Base-by-base conservation (phyloP, 2,113 vertebrate species). In the Hypomesus transpacificus region DNA sequence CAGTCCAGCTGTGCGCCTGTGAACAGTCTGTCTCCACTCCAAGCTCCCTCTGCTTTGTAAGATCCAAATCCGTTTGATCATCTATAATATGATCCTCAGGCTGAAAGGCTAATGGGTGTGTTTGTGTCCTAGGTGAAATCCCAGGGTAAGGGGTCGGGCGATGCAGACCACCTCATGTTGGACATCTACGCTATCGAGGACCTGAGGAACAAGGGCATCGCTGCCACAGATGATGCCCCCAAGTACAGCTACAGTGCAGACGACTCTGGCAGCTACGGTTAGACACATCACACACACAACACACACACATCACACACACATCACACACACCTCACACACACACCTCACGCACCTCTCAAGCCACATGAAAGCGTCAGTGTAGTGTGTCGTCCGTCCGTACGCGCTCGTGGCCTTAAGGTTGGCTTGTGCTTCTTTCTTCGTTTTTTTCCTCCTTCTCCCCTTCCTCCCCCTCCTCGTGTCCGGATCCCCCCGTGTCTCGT, bases 131-230 rank as follows among this genome's bases (percentile, higher is more conserved):
- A 89, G 97, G 78, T 99, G 5, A 97, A 96, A 86, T 99, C 97
- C 61, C 97, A 99, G 80, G 96, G 96, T 58, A 98, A 94, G 46
- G 97, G 95, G 3, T 89, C 93, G 0, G 96, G 95, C 3, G 95
- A 92, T 0, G 94, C 90, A 75, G 96, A 98, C 62, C 93, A 95
- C 77, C 92, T 98, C 81, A 98, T 98, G 97, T 80, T 99, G 89
- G 97, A 99, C 87, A 98, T 99, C 69, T 98, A 99, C 0, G 95
- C 97, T 63, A 99, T 99, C 0, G 97, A 99, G 69, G 96, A 99
- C 74, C 94, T 99, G 21, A 92, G 96, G 62, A 93, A 92, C 75
- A 92, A 58, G 71, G 91, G 90, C 0, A 71, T 93, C 11, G 86
- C 93, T 3, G 87, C 91, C 54, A 98, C 97, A 0, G 94, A 98